These are phyloP conservation scores for Thunnus albacares DNA, from an alignment of 2,797 vertebrate genomes.

Conservation along the genomic window DNA sequence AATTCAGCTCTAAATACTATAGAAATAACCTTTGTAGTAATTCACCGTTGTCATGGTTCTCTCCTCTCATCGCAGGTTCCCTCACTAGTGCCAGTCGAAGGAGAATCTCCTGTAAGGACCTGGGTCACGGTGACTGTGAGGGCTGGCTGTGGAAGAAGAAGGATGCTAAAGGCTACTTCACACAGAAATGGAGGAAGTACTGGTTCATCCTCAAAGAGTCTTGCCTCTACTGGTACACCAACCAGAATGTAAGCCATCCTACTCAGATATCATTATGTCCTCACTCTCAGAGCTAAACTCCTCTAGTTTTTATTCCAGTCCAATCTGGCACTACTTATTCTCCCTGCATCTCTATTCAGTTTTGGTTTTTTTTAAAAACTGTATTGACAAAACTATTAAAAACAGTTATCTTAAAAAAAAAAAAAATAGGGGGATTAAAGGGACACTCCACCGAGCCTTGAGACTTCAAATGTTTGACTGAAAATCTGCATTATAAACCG, in stretches of 20 bases:
- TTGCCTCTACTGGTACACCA: conserved; percentile 94
- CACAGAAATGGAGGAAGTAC: conserved; percentile 94
- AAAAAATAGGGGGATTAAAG: no score
- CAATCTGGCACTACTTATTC: not conserved
- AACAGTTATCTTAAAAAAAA: no score
- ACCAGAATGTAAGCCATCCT: conserved; percentile 90
- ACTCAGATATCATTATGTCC: not conserved
- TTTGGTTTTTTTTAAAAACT: not conserved
- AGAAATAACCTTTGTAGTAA: not conserved
- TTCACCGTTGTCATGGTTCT: not conserved
- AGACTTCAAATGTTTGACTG: no score
- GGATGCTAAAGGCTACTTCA: conserved; percentile 92
- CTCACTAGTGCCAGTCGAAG: conserved; percentile 90
- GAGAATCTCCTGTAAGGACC: conserved; percentile 90
- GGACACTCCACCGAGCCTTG: no score
- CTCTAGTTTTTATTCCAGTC: not conserved
- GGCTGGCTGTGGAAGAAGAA: conserved; percentile 95
- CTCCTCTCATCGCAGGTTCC: conserved; percentile 76
- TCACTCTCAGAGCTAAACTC: not conserved
- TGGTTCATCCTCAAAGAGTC: conserved; percentile 95
- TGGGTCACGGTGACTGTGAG: conserved; percentile 92
- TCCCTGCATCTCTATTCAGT: not conserved
- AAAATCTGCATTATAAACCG: no score
- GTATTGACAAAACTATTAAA: no score
- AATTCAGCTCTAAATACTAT: not conserved